Percentiles rank a stretch among this genome's conserved stretches.
phyloP scores from a whole-genome alignment of 2,113 vertebrate genomes.

The Otolemur garnettii region DNA sequence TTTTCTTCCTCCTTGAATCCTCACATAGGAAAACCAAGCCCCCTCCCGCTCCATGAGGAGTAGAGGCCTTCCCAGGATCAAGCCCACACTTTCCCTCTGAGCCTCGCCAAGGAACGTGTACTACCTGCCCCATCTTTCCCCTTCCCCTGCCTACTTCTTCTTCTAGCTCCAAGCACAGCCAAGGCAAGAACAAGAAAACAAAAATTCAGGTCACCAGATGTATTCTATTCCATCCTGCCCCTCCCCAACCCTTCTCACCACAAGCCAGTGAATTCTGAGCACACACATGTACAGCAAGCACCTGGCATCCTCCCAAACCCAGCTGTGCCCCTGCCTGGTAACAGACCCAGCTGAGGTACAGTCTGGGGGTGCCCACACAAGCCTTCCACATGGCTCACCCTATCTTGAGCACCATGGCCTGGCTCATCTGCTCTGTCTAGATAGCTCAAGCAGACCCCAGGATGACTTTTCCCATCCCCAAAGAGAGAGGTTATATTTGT shows the following conservation, averaged over 20 bases:
- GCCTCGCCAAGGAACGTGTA: background rate
- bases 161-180: slow-evolving; percentile 29
- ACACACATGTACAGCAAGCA: slow-evolving; percentile 15
- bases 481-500: background rate
- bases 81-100: background rate
- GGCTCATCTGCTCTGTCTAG: background rate
- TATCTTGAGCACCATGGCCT: background rate
- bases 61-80: background rate
- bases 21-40: background rate
- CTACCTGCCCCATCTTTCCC: background rate
- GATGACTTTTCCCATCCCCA: background rate
- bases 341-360: background rate
- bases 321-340: background rate
- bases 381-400: background rate
- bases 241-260: background rate
- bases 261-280: slow-evolving; percentile 3
- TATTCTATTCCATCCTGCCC: slow-evolving; percentile 8
- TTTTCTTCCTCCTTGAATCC: background rate
- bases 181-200: slow-evolving; percentile 69
- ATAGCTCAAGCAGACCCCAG: background rate
- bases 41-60: background rate
- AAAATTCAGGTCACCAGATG: slow-evolving; percentile 78
- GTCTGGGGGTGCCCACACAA: background rate
- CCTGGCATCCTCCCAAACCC: slow-evolving; percentile 11
- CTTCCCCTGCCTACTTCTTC: background rate